A percentile compares a stretch with the other conserved stretches of the same genome.
These are phyloP conservation scores for Anorthoa munda DNA, from an alignment of 2,888 invertebrate species.

Conservation along the genomic window DNA sequence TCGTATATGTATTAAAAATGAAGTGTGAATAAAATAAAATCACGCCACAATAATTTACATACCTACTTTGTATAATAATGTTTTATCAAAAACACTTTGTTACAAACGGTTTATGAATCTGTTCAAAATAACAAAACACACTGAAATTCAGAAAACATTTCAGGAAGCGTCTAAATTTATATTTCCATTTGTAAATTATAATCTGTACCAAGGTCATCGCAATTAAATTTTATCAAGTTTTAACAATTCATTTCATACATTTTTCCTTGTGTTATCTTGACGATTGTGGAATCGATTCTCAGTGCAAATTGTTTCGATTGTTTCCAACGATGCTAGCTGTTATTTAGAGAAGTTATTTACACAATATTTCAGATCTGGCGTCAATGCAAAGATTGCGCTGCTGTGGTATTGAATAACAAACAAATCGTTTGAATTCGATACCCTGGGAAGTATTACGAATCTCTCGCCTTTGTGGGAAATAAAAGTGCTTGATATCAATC, in stretches of 20 bases:
- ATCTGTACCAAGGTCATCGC: constrained; percentile 40
- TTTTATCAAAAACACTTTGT: background rate
- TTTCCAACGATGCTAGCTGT: constrained; percentile 9
- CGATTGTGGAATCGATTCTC: constrained; percentile 22
- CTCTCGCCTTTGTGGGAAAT: constrained; percentile 19
- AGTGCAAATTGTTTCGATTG: constrained; percentile 15
- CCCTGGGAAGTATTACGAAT: constrained; percentile 28
- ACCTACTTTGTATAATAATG: background rate
- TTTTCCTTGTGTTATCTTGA: constrained; percentile 53
- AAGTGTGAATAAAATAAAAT: background rate
- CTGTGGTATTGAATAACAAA: constrained; percentile 50
- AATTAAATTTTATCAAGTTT: constrained; percentile 44
- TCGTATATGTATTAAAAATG: background rate
- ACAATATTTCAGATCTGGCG: constrained; percentile 34
- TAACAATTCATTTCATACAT: constrained; percentile 15
- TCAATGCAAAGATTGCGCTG: constrained; percentile 30
- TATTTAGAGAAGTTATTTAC: constrained; percentile 25
- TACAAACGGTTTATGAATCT: background rate
- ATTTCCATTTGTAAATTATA: constrained; percentile 1
- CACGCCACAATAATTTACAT: background rate
- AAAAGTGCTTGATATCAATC: constrained; percentile 14
- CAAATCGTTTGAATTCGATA: constrained; percentile 48
- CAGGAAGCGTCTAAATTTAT: constrained; percentile 6
- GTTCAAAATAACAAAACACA: background rate
- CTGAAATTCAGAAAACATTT: background rate